Percentiles rank a stretch among this genome's conserved stretches.
Conservation (phyloP, 1,140 invertebrate genomes). For the Diabrotica virgifera region DNA sequence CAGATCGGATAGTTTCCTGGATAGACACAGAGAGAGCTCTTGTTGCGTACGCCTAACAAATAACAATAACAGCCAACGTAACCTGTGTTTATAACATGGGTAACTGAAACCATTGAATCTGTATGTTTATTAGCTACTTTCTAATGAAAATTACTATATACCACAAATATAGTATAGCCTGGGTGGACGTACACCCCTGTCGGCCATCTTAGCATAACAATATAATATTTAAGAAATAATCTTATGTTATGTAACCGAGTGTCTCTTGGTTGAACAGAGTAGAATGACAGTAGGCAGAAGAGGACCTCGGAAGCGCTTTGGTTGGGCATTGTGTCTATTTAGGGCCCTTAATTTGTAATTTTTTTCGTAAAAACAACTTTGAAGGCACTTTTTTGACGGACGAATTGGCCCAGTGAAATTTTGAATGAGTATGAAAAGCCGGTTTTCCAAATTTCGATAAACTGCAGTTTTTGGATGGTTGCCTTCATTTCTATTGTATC, state of each 20-base stretch:
- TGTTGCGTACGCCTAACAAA: slow-evolving; percentile 39
- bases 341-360: slow-evolving; percentile 73
- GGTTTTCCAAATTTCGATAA: slow-evolving; percentile 63
- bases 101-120: slow-evolving; percentile 48
- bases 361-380: slow-evolving; percentile 78
- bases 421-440: slow-evolving; percentile 52
- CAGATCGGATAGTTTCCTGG: slow-evolving; percentile 28
- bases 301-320: slow-evolving; percentile 58
- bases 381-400: slow-evolving; percentile 87
- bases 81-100: slow-evolving; percentile 45
- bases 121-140: slow-evolving; percentile 49
- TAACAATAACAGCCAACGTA: slow-evolving; percentile 49
- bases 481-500: slow-evolving; percentile 59
- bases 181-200: slow-evolving; percentile 31
- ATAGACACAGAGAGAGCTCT: slow-evolving; percentile 18
- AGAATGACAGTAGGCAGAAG: slow-evolving; percentile 49
- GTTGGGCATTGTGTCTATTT: slow-evolving; percentile 72
- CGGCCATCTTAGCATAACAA: slow-evolving; percentile 49
- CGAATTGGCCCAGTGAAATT: slow-evolving; percentile 77
- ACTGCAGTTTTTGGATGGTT: slow-evolving; percentile 51
- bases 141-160: slow-evolving; percentile 52
- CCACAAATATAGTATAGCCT: slow-evolving; percentile 48
- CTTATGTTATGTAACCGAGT: slow-evolving; percentile 47
- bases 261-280: slow-evolving; percentile 41
- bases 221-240: slow-evolving; percentile 52